Base-by-base conservation (phyloP, 2,888 invertebrate genomes). In the Luperina nickerlii region DNA sequence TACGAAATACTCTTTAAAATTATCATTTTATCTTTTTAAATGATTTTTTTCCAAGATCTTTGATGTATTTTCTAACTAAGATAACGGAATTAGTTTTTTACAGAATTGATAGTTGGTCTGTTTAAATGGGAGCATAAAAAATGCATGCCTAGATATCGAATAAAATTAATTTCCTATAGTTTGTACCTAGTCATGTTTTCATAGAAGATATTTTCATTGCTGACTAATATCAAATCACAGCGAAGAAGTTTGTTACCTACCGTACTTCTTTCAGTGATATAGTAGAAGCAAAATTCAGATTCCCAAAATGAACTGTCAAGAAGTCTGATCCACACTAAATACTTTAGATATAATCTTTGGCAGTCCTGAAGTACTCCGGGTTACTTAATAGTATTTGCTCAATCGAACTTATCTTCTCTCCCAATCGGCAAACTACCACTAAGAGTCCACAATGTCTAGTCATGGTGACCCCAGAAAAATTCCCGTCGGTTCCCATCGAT, bases 401-500 rank as follows among this genome's bases (percentile, higher is more conserved):
- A 54, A 62, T 74, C 15, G 32, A 57, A 38, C 45, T 67, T 76
- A 85, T 84, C 73, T 73, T 27, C 48, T 83, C 57, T 62, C 24
- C 11, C 63, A 80, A 80, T 85, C 83, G 68, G 66, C 69, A 75
- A 75, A 32, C 68, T 8, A 51, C 63, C 68, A 73, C 73, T 69
- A 70, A 74, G 69, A 79, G 24, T 27, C 65, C 69, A 48, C 60
- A 80, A 20, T 32, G 80, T 74, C 76, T 42, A 77, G 85, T 85
- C 85, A 85, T 42, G 69, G 80, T 85, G 83, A 85, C 72, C n/a
- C 54, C 8, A 74, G 51, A 86, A 85, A 83, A 83, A 86, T 83
- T 65, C 75, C 76, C 69, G 42, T 77, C 72, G 32, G 75, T 84
- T 87, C 79, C 83, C 82, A 82, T 82, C 79, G 82, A 78, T 85